Conservation (phyloP, 2,113 vertebrate genomes). For the Clarias magur region DNA sequence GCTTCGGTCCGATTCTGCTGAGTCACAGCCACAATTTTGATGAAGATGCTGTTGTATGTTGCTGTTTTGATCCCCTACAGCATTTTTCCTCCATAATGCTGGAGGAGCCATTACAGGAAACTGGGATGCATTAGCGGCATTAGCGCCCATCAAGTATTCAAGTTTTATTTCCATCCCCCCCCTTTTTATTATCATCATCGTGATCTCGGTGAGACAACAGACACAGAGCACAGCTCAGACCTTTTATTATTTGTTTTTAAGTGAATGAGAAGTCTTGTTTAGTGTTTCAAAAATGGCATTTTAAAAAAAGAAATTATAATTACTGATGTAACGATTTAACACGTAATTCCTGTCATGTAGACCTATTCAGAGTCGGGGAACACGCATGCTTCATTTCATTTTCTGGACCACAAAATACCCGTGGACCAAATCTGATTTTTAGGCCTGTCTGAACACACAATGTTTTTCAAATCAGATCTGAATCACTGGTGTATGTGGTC, state of each 20-base stretch:
- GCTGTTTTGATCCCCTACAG: not conserved
- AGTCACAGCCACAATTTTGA: not conserved
- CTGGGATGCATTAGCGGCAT: not conserved
- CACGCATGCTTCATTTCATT: too few species aligned
- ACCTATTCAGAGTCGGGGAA: not conserved
- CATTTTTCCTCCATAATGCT: not conserved
- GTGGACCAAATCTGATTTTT: too few species aligned
- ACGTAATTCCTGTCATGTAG: not conserved
- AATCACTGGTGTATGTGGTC: too few species aligned
- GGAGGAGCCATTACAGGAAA: not conserved
- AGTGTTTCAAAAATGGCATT: too few species aligned
- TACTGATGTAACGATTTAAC: not conserved
- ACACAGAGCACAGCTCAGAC: too few species aligned
- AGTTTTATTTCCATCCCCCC: not conserved
- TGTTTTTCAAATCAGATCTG: too few species aligned
- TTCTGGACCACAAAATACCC: too few species aligned
- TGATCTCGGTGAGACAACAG: not conserved
- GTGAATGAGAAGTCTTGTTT: too few species aligned
- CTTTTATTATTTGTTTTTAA: too few species aligned
- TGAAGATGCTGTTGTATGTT: not conserved
- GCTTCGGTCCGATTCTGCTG: too few species aligned
- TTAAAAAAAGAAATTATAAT: too few species aligned
- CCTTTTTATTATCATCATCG: not conserved
- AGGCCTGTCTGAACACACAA: too few species aligned
- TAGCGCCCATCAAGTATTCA: not conserved